These are phyloP conservation scores for Zaprionus kolodkinae DNA, from an alignment of 1,140 invertebrate genomes.

Conservation along the genomic window DNA sequence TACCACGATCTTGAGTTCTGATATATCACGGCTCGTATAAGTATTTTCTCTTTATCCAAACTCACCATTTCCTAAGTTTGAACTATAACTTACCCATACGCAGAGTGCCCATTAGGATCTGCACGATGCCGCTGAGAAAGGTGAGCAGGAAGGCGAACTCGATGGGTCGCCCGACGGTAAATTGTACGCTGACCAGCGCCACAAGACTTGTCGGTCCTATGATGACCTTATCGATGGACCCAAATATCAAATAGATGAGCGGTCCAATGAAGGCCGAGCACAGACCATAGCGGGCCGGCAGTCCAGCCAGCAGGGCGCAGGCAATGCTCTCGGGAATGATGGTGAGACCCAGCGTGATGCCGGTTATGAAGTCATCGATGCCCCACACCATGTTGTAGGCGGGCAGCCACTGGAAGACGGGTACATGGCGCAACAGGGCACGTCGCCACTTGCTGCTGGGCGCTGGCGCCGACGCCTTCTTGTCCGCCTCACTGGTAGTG, in stretches of 20 bases:
- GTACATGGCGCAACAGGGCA: slow-evolving; percentile 52
- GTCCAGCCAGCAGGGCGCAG: slow-evolving; percentile 90
- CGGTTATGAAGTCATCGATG: slow-evolving; percentile 89
- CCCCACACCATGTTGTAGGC: slow-evolving; percentile 87
- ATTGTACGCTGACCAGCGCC: slow-evolving; percentile 87
- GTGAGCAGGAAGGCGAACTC: slow-evolving; percentile 92
- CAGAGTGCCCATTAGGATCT: slow-evolving; percentile 89
- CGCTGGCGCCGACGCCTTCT: slow-evolving; percentile 35
- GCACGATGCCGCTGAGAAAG: slow-evolving; percentile 91
- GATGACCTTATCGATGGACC: slow-evolving; percentile 95
- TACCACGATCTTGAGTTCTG: not conserved
- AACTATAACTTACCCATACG: slow-evolving; percentile 66
- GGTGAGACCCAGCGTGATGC: slow-evolving; percentile 91
- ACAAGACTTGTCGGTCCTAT: slow-evolving; percentile 95
- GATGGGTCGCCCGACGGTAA: slow-evolving; percentile 89
- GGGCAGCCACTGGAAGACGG: slow-evolving; percentile 87
- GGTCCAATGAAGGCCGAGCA: slow-evolving; percentile 87
- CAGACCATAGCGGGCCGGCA: slow-evolving; percentile 87
- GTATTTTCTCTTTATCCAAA: too few relatives aligned
- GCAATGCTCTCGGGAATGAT: slow-evolving; percentile 94
- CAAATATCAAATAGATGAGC: slow-evolving; percentile 94
- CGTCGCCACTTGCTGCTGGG: slow-evolving; percentile 50
- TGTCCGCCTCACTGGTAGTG: slow-evolving; percentile 5
- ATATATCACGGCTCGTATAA: too few relatives aligned
- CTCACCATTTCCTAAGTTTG: not conserved